phyloP scores from a whole-genome alignment of 2,888 invertebrate genomes.

The Uropetala carovei region DNA sequence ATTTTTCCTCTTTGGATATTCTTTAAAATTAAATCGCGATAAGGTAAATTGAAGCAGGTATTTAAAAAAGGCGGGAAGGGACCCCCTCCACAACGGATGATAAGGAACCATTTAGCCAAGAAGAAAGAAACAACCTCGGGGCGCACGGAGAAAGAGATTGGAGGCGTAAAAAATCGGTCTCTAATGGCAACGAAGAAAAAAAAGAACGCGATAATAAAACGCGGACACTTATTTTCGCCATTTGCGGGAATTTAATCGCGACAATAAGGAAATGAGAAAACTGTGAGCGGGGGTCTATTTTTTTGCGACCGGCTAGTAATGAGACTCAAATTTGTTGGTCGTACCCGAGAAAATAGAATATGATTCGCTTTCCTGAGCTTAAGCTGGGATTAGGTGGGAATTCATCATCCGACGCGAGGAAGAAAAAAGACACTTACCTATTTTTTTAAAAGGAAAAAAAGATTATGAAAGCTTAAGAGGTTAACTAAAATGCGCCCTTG shows the following conservation, averaged over 20 bases:
- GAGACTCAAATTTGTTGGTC: neutral
- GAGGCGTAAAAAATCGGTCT: neutral
- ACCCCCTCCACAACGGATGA: neutral
- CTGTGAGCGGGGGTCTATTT: neutral
- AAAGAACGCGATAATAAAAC: neutral
- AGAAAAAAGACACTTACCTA: no score
- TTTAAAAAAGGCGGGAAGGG: neutral
- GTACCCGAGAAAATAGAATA: neutral
- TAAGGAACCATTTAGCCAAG: neutral
- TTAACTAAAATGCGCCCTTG: no score
- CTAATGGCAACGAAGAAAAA: neutral
- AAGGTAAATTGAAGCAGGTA: neutral
- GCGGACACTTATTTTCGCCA: neutral
- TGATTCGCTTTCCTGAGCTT: neutral
- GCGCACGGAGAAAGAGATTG: neutral
- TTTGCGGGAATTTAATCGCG: neutral
- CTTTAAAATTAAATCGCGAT: no score
- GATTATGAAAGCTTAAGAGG: no score
- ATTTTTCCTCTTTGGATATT: no score
- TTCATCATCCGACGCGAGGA: no score
- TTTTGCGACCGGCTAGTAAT: neutral
- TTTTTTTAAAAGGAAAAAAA: no score
- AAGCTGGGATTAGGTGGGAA: neutral
- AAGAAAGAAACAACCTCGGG: neutral
- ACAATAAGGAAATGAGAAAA: conserved; percentile 18